Base-by-base conservation (phyloP, 2,888 invertebrate genomes). In the Drosophila barbarae region DNA sequence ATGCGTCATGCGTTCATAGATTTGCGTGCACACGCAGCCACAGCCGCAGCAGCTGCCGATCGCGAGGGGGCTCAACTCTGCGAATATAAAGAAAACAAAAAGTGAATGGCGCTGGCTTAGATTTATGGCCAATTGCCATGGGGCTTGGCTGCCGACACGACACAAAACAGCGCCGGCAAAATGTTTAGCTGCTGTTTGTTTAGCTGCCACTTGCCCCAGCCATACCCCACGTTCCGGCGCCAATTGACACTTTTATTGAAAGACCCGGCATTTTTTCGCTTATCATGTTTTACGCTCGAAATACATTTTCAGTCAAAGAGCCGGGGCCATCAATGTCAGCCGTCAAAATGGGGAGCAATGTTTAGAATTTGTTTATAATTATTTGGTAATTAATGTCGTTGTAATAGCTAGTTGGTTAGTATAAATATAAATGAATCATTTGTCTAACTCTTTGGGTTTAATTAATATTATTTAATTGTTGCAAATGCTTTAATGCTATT, bases 91-190 rank as follows among this genome's bases (percentile, higher is more conserved):
- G 42, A 73, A 55, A 50, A 42, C 34, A 58, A 77, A 83, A 78
- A 78, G 85, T 79, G 85, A 85, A 78, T 82, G 77, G 84, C 84
- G 55, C 47, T 47, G 60, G 35, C 66, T 58, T 58, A 85, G 86
- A 81, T 85, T 81, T 81, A 81, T 85, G 85, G 83, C 41, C 83
- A 78, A 78, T 85, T 76, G 81, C 79, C 69, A 73, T 85, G 76
- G 80, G 86, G 81, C 82, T 84, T 85, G 81, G 86, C 86, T 84
- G 82, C 72, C 76, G 75, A 84, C 84, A 81, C 76, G 82, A 85
- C 79, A 83, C 42, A 72, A 72, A 80, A 79, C 85, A 83, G 42
- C 75, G 66, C 69, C 67, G 77, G 49, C 81, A 70, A 85, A 61
- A 60, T 71, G 61, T 67, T 66, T 63, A 30, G 69, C 65, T 67